These are phyloP conservation scores for Bucorvus abyssinicus DNA, from an alignment of 2,797 vertebrate species.

Conservation along the genomic window DNA sequence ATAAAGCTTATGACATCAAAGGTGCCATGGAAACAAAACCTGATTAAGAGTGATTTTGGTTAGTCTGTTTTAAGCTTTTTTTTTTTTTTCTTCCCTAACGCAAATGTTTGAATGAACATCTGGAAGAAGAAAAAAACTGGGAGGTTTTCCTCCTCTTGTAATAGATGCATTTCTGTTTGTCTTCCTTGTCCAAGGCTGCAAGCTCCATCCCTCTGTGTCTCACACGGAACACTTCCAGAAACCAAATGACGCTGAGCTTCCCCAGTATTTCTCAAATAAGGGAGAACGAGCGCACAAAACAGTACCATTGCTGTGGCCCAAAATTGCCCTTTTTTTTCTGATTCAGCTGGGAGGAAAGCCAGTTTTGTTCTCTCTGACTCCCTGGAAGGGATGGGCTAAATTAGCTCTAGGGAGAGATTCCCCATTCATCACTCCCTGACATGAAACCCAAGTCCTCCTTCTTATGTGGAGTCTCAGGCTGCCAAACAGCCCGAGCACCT, in stretches of 20 bases:
- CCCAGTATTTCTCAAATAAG: not conserved
- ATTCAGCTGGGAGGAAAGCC: not conserved
- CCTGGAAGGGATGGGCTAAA: not conserved
- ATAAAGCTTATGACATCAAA: constrained; percentile 64
- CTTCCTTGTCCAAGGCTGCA: not conserved
- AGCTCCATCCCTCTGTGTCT: not conserved
- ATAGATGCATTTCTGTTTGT: not conserved
- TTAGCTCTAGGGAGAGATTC: not conserved
- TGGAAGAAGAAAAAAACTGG: not conserved
- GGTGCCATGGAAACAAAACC: constrained; percentile 66
- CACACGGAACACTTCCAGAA: not conserved
- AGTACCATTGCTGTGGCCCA: not conserved
- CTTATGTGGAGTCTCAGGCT: not conserved
- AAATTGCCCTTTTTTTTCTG: not conserved
- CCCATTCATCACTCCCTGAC: not conserved
- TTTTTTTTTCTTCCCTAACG: not conserved
- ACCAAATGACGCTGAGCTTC: not conserved
- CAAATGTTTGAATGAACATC: constrained; percentile 28
- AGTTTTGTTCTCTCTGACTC: not conserved
- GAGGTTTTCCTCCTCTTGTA: not conserved
- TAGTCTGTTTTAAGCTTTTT: constrained; percentile 13
- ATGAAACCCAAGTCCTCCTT: not conserved
- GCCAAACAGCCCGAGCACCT: not conserved
- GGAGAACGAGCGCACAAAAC: not conserved
- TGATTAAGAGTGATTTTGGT: constrained; percentile 64